phyloP scores from a whole-genome alignment of 1,140 invertebrate genomes.

The Diplogasteroides magnus region DNA sequence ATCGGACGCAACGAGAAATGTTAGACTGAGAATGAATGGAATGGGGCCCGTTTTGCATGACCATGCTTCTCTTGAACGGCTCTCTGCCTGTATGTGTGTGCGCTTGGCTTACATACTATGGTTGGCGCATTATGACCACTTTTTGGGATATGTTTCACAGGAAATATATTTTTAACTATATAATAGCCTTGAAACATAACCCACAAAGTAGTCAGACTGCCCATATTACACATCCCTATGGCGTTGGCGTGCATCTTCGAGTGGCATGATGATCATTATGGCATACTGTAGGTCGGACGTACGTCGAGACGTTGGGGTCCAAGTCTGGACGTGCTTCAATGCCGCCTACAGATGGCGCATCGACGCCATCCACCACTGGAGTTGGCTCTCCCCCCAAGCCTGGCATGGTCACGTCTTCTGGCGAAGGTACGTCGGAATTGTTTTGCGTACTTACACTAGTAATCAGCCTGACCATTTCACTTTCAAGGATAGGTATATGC shows the following conservation, averaged over 20 bases:
- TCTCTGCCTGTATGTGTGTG: no score
- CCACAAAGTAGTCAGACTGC: no score
- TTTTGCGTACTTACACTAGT: no score
- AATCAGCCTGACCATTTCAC: no score
- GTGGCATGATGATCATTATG: neutral
- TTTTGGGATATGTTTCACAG: neutral
- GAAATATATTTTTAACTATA: neutral
- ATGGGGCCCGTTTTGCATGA: neutral
- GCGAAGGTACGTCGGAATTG: no score
- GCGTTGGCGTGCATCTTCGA: neutral
- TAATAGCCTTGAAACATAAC: no score
- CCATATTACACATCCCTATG: no score
- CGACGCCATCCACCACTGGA: neutral
- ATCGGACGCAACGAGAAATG: neutral
- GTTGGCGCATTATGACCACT: neutral
- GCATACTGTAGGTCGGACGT: neutral
- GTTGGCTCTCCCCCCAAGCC: neutral
- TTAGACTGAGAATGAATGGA: neutral
- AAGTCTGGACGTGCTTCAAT: no score
- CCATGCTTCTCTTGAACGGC: neutral
- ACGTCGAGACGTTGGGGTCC: neutral
- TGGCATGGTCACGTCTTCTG: neutral
- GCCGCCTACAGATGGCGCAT: neutral
- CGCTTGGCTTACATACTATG: no score
- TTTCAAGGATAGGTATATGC: no score